These are phyloP conservation scores for Corythoichthys haematopterus DNA, from an alignment of 2,113 vertebrate species.

Conservation along the genomic window DNA sequence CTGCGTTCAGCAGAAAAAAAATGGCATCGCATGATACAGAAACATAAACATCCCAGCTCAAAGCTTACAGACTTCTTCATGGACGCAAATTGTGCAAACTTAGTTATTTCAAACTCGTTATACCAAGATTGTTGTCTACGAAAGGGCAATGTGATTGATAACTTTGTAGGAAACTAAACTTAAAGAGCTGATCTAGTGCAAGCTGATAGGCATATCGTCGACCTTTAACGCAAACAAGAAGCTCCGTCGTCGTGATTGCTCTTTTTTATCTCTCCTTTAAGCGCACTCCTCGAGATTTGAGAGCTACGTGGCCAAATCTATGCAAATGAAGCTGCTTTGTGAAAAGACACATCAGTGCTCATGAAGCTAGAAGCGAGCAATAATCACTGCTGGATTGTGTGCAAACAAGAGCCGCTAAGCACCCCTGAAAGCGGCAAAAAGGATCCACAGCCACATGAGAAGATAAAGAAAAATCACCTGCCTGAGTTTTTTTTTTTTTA, in stretches of 20 bases:
- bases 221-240: slow-evolving; percentile 44
- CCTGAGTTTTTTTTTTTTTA: slow-evolving; percentile 33
- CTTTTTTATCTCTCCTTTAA: slow-evolving; percentile 48
- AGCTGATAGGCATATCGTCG: slow-evolving; percentile 26
- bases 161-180: slow-evolving; percentile 34
- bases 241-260: slow-evolving; percentile 53
- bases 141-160: slow-evolving; percentile 30
- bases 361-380: slow-evolving; percentile 45
- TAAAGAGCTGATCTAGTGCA: slow-evolving; percentile 39
- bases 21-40: slow-evolving; percentile 58
- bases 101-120: slow-evolving; percentile 4
- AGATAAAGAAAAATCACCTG: slow-evolving; percentile 33
- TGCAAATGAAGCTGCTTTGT: slow-evolving; percentile 62
- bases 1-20: slow-evolving; percentile 72
- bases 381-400: slow-evolving; percentile 72
- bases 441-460: slow-evolving; percentile 16
- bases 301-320: slow-evolving; percentile 53
- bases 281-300: slow-evolving; percentile 39
- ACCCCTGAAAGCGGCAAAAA: slow-evolving; percentile 39
- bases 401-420: slow-evolving; percentile 73
- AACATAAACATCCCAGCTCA: slow-evolving; percentile 69
- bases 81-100: background rate
- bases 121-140: slow-evolving; percentile 33
- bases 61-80: slow-evolving; percentile 58
- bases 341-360: slow-evolving; percentile 44